Evolutionary conservation across 2,888 invertebrate genomes (phyloP), one percentile per base, ranked within the genome.

Genomic region (Corythucha ciliata): DNA sequence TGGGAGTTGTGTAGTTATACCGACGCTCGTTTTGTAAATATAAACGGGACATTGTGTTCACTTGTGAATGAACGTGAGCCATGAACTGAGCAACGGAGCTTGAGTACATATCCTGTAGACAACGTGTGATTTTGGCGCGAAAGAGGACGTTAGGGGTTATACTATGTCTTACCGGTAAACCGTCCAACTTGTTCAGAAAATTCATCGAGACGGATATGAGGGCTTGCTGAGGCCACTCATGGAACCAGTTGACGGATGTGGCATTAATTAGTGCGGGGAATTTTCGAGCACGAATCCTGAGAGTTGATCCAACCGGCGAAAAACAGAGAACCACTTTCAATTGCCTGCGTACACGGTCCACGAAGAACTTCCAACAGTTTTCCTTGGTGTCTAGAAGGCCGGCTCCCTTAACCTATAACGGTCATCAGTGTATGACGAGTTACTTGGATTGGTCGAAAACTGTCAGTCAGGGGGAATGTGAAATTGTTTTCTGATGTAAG

Each of bases 211-310:
- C 96, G 6, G 93, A 93, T 54, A 93, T 83, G 52, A 96, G 74
- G 49, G 96, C 96, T 69, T 94, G 93, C 71, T 93, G 90, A 2
- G 96, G 94, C 96, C 96, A 96, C 68, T 94, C 94, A 66, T 96
- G 94, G 70, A 96, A 96, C 94, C 96, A 96, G 68, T 96, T 92
- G 58, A 94, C 92, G 47, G 87, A 84, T 5, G 94, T 92, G 63
- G 91, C 90, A 70, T 92, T 96, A 58, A 91, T 89, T 56, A 96
- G 79, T 7, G 94, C 93, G 1, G 96, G 96, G 68, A 96, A 96
- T 72, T 94, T 94, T 60, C 96, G 77, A 21, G 92, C 86, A 58
- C 94, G 76, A 25, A 94, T 85, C 63, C 96, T 74, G 51, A 96
- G 74, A 2, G 93, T 93, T 12, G 88, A 88, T 10, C 96, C 96